Base-by-base conservation (phyloP, 2,888 invertebrate genomes). In the Syrista parreyssii region DNA sequence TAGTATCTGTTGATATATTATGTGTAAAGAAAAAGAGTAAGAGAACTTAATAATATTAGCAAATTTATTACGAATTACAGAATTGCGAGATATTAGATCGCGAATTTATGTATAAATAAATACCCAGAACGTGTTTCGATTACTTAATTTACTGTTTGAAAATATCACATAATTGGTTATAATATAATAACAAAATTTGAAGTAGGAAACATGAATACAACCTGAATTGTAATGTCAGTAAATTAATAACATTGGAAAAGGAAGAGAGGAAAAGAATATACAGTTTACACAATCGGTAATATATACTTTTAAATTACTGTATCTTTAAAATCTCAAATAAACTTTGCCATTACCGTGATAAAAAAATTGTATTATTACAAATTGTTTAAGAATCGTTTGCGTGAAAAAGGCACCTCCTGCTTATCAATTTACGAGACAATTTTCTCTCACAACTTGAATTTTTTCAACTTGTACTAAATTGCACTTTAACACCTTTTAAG, bases 341-440 rank as follows among this genome's bases (percentile, higher is more conserved):
- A 55, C 34, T 40, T 79, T 77, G 76, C 72, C 15, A 78, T 79
- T 79, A 78, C 76, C 75, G 78, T 76, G 78, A 78, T 72, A 75
- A 73, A 78, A 74, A 76, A 78, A 78, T 75, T 72, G 36, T 68
- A 71, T 75, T 36, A 55, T 71, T 33, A 34, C 12, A 75, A 15
- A 34, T 12, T 31, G 33, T 72, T 73, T 76, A 34, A 76, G 32
- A 36, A 68, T 74, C 15, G 34, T 23, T 77, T 36, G 34, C 23
- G 23, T 31, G 30, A 68, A 69, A 79, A 78, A 79, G 78, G 79
- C 78, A 81, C 81, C 78, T 74, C 77, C 74, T 76, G 75, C 74
- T 79, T 77, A 76, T 81, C 76, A 76, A 78, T 76, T 78, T 79
- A 77, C 75, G 33, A 81, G 75, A 75, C 72, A 78, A 79, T 75